These are phyloP conservation scores for Cydia strobilella DNA, from an alignment of 1,140 invertebrate species.

Conservation along the genomic window DNA sequence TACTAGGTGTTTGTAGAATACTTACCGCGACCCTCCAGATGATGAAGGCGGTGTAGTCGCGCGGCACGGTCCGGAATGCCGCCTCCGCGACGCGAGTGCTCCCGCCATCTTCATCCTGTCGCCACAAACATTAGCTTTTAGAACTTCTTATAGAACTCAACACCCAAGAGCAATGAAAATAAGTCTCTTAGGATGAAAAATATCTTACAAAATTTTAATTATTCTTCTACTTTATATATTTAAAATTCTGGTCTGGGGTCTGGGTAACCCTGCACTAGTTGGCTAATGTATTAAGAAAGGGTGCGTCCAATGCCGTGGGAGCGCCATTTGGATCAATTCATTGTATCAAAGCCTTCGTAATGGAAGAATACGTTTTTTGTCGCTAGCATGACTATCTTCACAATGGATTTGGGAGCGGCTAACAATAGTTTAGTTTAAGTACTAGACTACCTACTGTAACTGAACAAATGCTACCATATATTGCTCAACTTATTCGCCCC, in stretches of 20 bases:
- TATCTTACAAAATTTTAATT: no score
- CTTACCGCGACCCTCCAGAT: slow-evolving; percentile 90
- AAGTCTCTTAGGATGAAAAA: no score
- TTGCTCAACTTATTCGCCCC: no score
- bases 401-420: slow-evolving; percentile 3
- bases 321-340: not conserved
- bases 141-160: no score
- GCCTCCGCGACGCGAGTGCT: slow-evolving; percentile 62
- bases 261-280: not conserved
- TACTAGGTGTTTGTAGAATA: slow-evolving; percentile 2
- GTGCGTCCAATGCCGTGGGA: slow-evolving; percentile 27
- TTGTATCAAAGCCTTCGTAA: slow-evolving; percentile 14
- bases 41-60: slow-evolving; percentile 86
- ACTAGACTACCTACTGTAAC: no score
- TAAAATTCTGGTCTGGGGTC: no score
- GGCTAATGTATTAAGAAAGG: slow-evolving; percentile 32
- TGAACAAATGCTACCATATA: no score
- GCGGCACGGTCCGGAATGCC: slow-evolving; percentile 87
- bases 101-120: slow-evolving; percentile 68
- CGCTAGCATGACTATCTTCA: not conserved
- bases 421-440: not conserved
- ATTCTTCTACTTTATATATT: no score
- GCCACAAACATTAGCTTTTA: not conserved
- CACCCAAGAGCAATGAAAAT: not conserved
- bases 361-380: slow-evolving; percentile 4